Evolutionary conservation across 1,140 invertebrate species (phyloP).

Genomic region (Lineus longissimus): DNA sequence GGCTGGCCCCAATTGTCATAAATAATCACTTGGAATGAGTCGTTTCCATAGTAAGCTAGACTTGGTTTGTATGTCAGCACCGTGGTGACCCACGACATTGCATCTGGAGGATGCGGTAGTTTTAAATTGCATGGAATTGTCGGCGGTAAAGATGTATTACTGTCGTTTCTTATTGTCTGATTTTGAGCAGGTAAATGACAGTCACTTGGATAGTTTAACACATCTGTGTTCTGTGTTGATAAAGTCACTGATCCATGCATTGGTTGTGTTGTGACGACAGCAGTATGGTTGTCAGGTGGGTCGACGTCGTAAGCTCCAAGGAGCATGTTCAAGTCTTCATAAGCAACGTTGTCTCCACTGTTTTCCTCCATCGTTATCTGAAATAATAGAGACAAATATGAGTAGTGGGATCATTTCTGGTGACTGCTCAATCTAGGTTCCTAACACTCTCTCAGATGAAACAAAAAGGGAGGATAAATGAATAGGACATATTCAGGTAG

Average conservation of each 20-base stretch:
- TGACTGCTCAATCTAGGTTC: too few species aligned
- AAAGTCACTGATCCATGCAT: not conserved
- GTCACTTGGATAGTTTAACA: not conserved
- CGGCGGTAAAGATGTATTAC: not conserved
- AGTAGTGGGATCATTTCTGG: too few species aligned
- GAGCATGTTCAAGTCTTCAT: not conserved
- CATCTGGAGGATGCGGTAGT: not conserved
- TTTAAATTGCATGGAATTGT: constrained; percentile 5
- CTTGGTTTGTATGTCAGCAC: not conserved
- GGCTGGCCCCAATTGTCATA: not conserved
- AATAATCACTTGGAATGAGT: not conserved
- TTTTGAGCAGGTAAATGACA: not conserved
- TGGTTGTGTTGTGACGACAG: not conserved
- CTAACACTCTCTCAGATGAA: too few species aligned
- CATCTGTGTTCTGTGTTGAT: not conserved
- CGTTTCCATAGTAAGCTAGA: not conserved
- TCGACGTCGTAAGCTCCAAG: constrained; percentile 1
- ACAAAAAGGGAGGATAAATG: too few species aligned
- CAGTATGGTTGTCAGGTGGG: not conserved
- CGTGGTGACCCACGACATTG: not conserved
- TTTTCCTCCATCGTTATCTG: too few species aligned
- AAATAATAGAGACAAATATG: too few species aligned
- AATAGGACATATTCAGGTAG: too few species aligned
- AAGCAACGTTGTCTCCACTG: not conserved
- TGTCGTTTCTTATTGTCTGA: not conserved